These are phyloP conservation scores for Pterostichus niger DNA, from an alignment of 2,888 invertebrate species.

Conservation along the genomic window DNA sequence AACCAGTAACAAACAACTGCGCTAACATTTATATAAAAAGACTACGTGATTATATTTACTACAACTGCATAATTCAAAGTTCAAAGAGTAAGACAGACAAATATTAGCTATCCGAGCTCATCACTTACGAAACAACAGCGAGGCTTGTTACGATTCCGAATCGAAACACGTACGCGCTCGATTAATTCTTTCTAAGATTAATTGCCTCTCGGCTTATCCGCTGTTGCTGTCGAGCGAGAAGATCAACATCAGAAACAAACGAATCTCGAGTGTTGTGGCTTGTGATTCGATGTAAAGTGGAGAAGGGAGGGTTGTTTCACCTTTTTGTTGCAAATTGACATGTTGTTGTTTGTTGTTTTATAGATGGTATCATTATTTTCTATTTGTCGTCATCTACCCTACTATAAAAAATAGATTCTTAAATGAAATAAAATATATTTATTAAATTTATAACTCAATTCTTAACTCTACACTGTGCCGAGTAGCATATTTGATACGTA, in stretches of 20 bases:
- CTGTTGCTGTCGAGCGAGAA: slow-evolving; percentile 33
- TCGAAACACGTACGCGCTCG: slow-evolving; percentile 38
- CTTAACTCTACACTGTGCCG: too few species aligned
- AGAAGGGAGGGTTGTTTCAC: background rate
- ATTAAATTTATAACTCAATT: too few species aligned
- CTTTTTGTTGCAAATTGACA: slow-evolving; percentile 14
- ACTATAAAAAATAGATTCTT: too few species aligned
- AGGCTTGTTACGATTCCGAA: slow-evolving; percentile 36
- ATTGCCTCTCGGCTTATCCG: slow-evolving; percentile 34
- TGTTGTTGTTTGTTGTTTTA: background rate
- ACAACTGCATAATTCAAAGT: background rate
- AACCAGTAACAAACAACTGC: too few species aligned
- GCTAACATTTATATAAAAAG: too few species aligned
- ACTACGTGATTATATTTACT: background rate
- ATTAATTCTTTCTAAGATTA: slow-evolving; percentile 50
- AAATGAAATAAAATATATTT: too few species aligned
- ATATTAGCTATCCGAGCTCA: background rate
- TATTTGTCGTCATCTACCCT: too few species aligned
- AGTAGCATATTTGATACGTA: too few species aligned
- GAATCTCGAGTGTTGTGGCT: slow-evolving; percentile 1
- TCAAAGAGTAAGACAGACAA: background rate
- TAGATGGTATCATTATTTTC: background rate
- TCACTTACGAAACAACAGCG: slow-evolving; percentile 29
- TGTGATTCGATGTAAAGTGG: slow-evolving; percentile 12
- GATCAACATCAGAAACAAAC: slow-evolving; percentile 47